Evolutionary conservation across 2,888 invertebrate species (phyloP).

Genomic region (Therioaphis trifolii): DNA sequence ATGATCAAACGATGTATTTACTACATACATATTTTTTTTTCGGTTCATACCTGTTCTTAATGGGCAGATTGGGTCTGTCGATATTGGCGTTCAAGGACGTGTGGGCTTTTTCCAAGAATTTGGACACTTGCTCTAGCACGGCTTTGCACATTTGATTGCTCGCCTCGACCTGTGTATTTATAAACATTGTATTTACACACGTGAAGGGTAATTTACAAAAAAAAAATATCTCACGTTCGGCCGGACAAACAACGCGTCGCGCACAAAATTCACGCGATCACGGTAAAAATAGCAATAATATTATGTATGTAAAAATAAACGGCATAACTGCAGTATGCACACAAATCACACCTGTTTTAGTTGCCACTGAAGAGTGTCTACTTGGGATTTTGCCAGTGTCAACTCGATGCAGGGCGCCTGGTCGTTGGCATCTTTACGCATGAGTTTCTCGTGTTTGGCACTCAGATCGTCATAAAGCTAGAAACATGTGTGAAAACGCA

Average conservation of each 20-base stretch:
- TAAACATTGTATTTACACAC: too few relatives aligned
- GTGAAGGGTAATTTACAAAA: too few relatives aligned
- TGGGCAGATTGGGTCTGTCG: slow-evolving; percentile 61
- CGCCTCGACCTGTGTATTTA: slow-evolving; percentile 71
- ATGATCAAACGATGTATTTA: too few relatives aligned
- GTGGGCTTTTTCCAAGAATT: slow-evolving; percentile 77
- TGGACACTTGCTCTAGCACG: slow-evolving; percentile 78
- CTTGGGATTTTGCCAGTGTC: slow-evolving; percentile 74
- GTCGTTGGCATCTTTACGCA: slow-evolving; percentile 53
- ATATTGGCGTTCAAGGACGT: slow-evolving; percentile 71
- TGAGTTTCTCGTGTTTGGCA: slow-evolving; percentile 52
- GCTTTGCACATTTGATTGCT: slow-evolving; percentile 81
- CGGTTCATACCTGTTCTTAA: slow-evolving; percentile 61
- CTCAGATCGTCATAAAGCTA: slow-evolving; percentile 54
- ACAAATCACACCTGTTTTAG: slow-evolving; percentile 75
- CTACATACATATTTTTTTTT: too few relatives aligned
- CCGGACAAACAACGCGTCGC: not conserved
- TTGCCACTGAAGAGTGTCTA: slow-evolving; percentile 80
- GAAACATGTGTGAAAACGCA: not conserved
- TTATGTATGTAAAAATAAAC: slow-evolving; percentile 17
- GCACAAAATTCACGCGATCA: not conserved
- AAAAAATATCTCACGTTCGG: too few relatives aligned
- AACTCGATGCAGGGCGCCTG: slow-evolving; percentile 71
- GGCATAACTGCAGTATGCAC: not conserved
- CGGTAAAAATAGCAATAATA: not conserved